Conservation (phyloP, 2,888 invertebrate species). For the Alcis repandata region DNA sequence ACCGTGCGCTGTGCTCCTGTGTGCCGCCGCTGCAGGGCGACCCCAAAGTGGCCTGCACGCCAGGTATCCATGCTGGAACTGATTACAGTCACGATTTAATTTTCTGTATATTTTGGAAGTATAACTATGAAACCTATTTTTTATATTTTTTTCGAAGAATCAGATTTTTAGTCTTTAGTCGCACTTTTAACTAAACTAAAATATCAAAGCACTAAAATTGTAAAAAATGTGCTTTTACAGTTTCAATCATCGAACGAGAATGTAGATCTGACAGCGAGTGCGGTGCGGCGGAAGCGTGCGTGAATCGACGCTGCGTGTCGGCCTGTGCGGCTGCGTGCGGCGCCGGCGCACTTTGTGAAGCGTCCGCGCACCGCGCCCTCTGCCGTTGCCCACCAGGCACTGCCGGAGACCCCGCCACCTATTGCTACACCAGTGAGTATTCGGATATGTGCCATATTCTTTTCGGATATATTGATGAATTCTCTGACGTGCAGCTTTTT, state of each 20-base stretch:
- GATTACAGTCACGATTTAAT: not conserved
- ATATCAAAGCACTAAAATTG: too few relatives aligned
- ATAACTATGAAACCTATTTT: too few relatives aligned
- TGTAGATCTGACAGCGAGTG: constrained; percentile 93
- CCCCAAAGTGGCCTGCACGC: constrained; percentile 93
- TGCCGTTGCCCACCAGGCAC: constrained; percentile 95
- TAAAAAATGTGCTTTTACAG: constrained; percentile 52
- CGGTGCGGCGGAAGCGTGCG: constrained; percentile 91
- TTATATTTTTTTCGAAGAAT: too few relatives aligned
- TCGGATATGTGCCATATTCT: not conserved
- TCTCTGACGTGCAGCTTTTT: too few relatives aligned
- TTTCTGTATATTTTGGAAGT: not conserved
- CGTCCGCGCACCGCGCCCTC: constrained; percentile 91
- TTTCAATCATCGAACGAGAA: constrained; percentile 83
- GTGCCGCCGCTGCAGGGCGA: constrained; percentile 91
- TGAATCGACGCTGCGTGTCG: constrained; percentile 92
- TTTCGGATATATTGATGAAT: too few relatives aligned
- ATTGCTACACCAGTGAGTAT: constrained; percentile 94
- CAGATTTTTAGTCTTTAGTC: too few relatives aligned
- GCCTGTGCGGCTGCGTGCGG: constrained; percentile 95
- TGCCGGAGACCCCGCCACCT: constrained; percentile 94
- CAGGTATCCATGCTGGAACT: constrained; percentile 55
- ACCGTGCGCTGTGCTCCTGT: constrained; percentile 92
- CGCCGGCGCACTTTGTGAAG: constrained; percentile 92
- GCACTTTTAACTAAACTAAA: too few relatives aligned